These are phyloP conservation scores for Antechinus flavipes DNA, from an alignment of 2,113 vertebrate genomes.

Conservation along the genomic window DNA sequence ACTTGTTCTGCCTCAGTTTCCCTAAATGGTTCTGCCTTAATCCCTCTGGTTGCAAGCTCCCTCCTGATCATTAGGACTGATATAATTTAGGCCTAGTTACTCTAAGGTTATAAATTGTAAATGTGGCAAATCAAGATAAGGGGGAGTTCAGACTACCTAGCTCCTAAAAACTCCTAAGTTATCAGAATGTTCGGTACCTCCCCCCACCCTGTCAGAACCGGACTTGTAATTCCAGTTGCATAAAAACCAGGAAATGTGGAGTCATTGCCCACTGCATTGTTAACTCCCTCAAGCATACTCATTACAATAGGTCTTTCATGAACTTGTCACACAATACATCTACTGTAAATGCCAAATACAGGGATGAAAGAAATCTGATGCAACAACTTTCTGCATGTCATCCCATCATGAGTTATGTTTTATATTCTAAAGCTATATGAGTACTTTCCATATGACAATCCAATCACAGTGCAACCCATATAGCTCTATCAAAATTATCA, in stretches of 20 bases:
- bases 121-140: no score
- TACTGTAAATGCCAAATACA: slow-evolving; percentile 28
- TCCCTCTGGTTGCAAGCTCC: no score
- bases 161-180: no score
- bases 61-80: no score
- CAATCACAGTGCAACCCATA: neutral
- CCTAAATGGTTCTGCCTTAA: no score
- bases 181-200: no score
- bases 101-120: no score
- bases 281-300: slow-evolving; percentile 19
- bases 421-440: neutral
- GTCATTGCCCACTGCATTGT: neutral
- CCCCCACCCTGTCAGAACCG: no score
- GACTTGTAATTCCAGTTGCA: neutral
- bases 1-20: no score
- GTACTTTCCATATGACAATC: neutral
- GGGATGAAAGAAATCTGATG: neutral
- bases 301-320: slow-evolving; percentile 19
- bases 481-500: neutral
- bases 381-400: neutral
- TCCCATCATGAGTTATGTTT: neutral
- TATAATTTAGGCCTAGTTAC: no score
- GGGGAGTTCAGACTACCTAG: no score
- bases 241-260: neutral
- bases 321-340: neutral